A percentile compares a stretch with the other conserved stretches of the same genome.
Evolutionary conservation across 2,113 vertebrate genomes (phyloP).

Genomic region (Meleagris gallopavo): DNA sequence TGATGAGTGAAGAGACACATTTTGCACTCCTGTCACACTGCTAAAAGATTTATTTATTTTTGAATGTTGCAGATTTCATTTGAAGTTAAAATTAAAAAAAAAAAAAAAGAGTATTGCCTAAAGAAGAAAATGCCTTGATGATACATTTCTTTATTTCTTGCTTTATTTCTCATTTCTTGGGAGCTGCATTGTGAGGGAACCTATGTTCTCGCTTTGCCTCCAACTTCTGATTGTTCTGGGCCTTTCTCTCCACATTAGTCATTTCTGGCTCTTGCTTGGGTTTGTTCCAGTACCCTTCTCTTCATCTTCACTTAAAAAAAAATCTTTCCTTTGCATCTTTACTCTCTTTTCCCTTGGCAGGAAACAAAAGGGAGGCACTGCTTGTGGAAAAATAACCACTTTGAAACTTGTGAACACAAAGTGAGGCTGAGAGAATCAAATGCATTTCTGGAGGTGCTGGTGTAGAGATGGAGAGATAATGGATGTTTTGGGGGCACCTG

Average conservation of each 20-base stretch:
- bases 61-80: not conserved
- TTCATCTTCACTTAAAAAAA: slow-evolving; percentile 27
- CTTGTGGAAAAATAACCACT: not conserved
- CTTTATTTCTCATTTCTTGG: not conserved
- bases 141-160: not conserved
- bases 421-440: not conserved
- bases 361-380: slow-evolving; percentile 21
- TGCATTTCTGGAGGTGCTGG: not conserved
- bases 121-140: not conserved
- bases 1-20: slow-evolving; percentile 44
- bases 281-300: slow-evolving; percentile 20
- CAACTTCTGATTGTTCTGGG: not conserved
- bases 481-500: not conserved
- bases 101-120: not conserved
- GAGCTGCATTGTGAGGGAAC: not conserved
- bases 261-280: slow-evolving; percentile 16
- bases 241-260: not conserved
- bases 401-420: not conserved
- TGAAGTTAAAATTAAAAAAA: not conserved
- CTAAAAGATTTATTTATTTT: slow-evolving; percentile 51
- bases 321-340: slow-evolving; percentile 39
- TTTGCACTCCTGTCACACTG: slow-evolving; percentile 31
- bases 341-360: slow-evolving; percentile 47
- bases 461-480: not conserved
- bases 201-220: not conserved